A percentile compares a stretch with the other conserved stretches of the same genome.
phyloP scores from a whole-genome alignment of 1,140 invertebrate species.

The Eubasilissa regina region DNA sequence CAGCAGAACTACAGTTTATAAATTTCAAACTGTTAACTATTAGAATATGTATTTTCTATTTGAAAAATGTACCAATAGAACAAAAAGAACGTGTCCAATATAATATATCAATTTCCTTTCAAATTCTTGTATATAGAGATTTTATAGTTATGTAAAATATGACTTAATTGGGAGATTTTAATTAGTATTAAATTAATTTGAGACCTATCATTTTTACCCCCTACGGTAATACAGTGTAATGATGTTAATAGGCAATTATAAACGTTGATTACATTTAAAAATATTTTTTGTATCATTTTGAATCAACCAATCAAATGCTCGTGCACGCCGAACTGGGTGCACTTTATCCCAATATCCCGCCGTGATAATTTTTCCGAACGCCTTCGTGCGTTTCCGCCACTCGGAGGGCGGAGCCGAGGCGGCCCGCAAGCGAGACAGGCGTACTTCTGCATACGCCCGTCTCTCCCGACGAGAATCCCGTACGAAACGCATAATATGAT shows the following conservation, averaged over 20 bases:
- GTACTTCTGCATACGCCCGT: background rate
- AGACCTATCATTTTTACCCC: background rate
- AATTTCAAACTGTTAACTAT: too few relatives aligned
- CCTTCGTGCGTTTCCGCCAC: background rate
- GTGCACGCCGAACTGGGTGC: background rate
- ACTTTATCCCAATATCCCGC: background rate
- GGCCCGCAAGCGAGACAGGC: background rate
- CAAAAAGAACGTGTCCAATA: too few relatives aligned
- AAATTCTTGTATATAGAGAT: too few relatives aligned
- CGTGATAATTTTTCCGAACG: background rate
- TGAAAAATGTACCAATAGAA: too few relatives aligned
- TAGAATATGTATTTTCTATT: too few relatives aligned
- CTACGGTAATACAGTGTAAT: too few relatives aligned
- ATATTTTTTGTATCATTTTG: background rate
- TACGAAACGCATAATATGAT: slow-evolving; percentile 1
- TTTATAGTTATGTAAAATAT: too few relatives aligned
- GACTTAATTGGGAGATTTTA: too few relatives aligned
- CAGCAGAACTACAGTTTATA: too few relatives aligned
- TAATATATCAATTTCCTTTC: too few relatives aligned
- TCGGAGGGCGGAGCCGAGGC: background rate
- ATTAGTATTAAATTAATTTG: background rate
- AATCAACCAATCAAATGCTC: background rate
- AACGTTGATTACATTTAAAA: background rate
- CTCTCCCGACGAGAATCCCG: background rate
- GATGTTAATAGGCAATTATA: too few relatives aligned